Percentiles rank a stretch among this genome's conserved stretches.
phyloP scores from a whole-genome alignment of 2,113 vertebrate genomes.

The Scomber japonicus region DNA sequence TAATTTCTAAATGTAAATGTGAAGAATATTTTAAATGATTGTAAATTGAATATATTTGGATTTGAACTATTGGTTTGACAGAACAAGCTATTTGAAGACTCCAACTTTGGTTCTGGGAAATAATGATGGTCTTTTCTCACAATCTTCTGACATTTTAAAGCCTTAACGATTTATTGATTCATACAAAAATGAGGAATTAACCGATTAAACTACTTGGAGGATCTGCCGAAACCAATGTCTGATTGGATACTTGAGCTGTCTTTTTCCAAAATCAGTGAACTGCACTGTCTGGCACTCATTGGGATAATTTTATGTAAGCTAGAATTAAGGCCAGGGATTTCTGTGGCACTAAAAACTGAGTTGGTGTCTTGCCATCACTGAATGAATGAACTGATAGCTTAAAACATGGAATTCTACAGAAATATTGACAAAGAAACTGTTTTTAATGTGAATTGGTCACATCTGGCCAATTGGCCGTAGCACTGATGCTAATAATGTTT shows the following conservation, averaged over 20 bases:
- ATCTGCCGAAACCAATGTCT: neutral
- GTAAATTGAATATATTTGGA: too few relatives aligned
- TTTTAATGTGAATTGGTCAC: neutral
- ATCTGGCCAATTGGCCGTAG: neutral
- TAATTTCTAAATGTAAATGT: neutral
- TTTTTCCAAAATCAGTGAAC: neutral
- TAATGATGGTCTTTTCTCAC: too few relatives aligned
- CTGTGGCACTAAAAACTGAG: neutral
- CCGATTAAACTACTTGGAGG: too few relatives aligned
- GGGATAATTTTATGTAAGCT: neutral
- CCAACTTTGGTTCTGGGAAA: too few relatives aligned
- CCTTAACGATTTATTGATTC: too few relatives aligned
- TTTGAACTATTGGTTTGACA: too few relatives aligned
- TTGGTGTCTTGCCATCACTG: neutral
- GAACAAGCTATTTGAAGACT: too few relatives aligned
- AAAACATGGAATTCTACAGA: neutral
- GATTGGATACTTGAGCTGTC: neutral
- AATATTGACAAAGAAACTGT: neutral
- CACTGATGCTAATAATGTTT: slow-evolving; percentile 1
- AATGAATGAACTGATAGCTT: neutral
- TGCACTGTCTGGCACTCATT: neutral
- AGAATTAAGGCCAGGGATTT: neutral
- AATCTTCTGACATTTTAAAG: too few relatives aligned
- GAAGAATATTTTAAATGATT: neutral
- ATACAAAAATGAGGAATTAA: too few relatives aligned